These are phyloP conservation scores for Phyllostomus hastatus DNA, from an alignment of 2,113 vertebrate genomes.

Conservation along the genomic window DNA sequence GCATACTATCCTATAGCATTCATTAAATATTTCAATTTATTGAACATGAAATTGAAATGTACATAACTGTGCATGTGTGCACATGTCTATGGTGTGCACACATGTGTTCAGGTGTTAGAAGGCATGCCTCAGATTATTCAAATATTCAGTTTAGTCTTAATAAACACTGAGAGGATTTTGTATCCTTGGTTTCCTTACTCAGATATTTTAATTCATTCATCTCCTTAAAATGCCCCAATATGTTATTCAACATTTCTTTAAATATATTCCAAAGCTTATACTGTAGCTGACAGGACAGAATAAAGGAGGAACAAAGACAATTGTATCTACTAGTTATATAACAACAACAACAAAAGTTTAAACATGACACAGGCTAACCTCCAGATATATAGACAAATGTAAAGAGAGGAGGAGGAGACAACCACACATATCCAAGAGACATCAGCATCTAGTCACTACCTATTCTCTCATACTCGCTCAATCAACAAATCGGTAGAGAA, in stretches of 20 bases:
- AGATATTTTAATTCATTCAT: conserved; percentile 19
- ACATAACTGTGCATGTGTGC: background rate
- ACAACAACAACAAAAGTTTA: background rate
- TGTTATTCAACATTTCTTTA: background rate
- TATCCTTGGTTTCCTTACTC: background rate
- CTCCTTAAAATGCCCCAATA: background rate
- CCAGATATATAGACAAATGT: background rate
- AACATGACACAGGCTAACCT: background rate
- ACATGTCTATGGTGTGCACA: background rate
- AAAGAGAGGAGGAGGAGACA: conserved; percentile 40
- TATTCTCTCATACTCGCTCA: conserved; percentile 71
- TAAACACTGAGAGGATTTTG: background rate
- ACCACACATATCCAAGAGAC: conserved; percentile 72
- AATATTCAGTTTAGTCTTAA: conserved; percentile 37
- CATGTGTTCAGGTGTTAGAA: conserved; percentile 25
- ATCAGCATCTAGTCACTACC: conserved; percentile 69
- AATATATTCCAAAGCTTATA: background rate
- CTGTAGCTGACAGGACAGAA: background rate
- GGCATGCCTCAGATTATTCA: background rate
- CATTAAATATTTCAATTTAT: conserved; percentile 31
- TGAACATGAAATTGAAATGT: conserved; percentile 42
- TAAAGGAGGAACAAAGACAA: background rate
- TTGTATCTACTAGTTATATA: background rate
- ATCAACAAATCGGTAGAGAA: conserved; percentile 74
- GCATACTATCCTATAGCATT: conserved; percentile 38